These are phyloP conservation scores for Jordanella pulchra DNA, from an alignment of 2,797 vertebrate genomes.

Conservation along the genomic window DNA sequence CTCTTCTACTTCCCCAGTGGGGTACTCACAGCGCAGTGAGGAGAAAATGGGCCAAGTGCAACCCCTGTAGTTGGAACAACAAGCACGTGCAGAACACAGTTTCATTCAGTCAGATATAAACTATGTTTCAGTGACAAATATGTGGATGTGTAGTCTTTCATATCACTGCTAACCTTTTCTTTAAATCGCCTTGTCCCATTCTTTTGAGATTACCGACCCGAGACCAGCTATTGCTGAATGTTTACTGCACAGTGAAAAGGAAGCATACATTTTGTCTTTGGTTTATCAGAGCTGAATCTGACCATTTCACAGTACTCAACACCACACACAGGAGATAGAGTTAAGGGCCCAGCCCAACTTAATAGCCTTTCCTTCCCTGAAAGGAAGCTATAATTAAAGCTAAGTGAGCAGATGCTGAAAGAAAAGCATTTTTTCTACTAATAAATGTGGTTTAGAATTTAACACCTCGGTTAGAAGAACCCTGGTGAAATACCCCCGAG, in stretches of 20 bases:
- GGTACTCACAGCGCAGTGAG: constrained; percentile 62
- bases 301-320: constrained; percentile 44
- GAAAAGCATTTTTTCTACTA: constrained; percentile 77
- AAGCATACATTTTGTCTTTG: constrained; percentile 48
- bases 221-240: constrained; percentile 34
- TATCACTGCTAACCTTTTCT: constrained; percentile 16
- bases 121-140: constrained; percentile 9
- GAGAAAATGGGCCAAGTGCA: constrained; percentile 62
- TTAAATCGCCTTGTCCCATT: constrained; percentile 39
- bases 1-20: constrained; percentile 66
- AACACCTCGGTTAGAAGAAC: constrained; percentile 80
- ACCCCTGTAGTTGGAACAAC: constrained; percentile 61
- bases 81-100: constrained; percentile 50
- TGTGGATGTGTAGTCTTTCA: constrained; percentile 16
- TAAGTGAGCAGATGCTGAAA: constrained; percentile 83
- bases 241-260: constrained; percentile 45
- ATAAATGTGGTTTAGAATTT: constrained; percentile 83
- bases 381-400: constrained; percentile 81
- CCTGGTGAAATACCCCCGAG: constrained; percentile 77
- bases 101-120: constrained; percentile 30
- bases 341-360: constrained; percentile 61
- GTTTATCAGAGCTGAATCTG: constrained; percentile 50
- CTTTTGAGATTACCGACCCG: constrained; percentile 43
- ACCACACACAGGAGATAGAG: constrained; percentile 41
- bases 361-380: constrained; percentile 69